A percentile compares a stretch with the other conserved stretches of the same genome.
These are phyloP conservation scores for Mormyrops attenuatus DNA, from an alignment of 2,797 vertebrate species.

Conservation along the genomic window DNA sequence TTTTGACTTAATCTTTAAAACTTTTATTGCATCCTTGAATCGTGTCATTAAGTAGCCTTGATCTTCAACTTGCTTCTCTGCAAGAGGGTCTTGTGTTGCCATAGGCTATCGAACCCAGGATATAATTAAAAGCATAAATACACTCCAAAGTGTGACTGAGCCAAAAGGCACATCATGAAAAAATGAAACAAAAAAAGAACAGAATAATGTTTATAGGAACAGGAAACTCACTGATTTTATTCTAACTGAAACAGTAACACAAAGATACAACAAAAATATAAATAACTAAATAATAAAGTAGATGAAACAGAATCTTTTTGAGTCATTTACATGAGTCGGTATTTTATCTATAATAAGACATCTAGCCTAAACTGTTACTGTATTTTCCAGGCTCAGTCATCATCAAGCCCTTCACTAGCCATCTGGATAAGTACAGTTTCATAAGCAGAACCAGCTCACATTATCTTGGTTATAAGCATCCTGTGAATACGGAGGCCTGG, in stretches of 20 bases:
- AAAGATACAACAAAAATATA: background rate
- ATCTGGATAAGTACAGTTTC: background rate
- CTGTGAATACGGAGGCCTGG: background rate
- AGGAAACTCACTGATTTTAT: background rate
- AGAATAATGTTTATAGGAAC: slow-evolving; percentile 7
- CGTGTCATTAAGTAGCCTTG: slow-evolving; percentile 20
- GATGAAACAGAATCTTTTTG: background rate
- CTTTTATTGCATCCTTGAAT: slow-evolving; percentile 6
- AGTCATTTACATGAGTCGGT: background rate
- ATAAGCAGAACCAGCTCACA: background rate
- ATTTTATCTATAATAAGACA: background rate
- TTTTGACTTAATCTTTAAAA: slow-evolving; percentile 10
- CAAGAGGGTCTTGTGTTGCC: slow-evolving; percentile 5
- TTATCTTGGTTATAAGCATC: background rate
- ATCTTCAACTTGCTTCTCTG: slow-evolving; percentile 10
- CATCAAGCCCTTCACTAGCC: background rate
- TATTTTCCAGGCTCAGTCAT: background rate
- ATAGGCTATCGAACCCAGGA: background rate
- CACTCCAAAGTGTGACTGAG: slow-evolving; percentile 1
- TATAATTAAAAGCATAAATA: slow-evolving; percentile 19
- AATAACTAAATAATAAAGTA: slow-evolving; percentile 11
- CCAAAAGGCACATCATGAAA: background rate
- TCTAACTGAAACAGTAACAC: background rate
- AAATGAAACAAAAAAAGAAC: slow-evolving; percentile 2
- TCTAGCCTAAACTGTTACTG: background rate